Base-by-base conservation (phyloP, 2,797 vertebrate genomes). In the Peromyscus eremicus region DNA sequence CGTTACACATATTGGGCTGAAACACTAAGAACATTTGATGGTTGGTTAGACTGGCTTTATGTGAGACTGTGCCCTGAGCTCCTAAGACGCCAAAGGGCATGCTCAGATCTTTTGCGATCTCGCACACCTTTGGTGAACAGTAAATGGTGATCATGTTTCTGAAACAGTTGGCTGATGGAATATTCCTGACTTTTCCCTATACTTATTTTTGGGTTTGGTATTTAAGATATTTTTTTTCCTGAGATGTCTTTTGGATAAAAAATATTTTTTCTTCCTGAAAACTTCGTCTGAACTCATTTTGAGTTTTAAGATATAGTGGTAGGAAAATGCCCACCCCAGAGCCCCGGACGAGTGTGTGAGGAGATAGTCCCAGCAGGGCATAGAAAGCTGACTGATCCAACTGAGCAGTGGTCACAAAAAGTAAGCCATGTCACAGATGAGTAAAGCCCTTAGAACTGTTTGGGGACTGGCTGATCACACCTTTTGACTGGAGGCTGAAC, bases 161-260 rank as follows among this genome's bases (percentile, higher is more conserved):
- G 66, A 88, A 95, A 95, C 6, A 81, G 32, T 52, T 80, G 87
- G 80, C n/a, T 49, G 6, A 40, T 29, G 7, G 70, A 87, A 66
- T 85, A 80, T 96, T 87, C 46, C 40, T 95, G 70, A 97, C 94
- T 94, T 95, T 93, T 43, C n/a, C 11, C 34, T 80, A 62, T 4
- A 19, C 77, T 97, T 95, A 91, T 46, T 95, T 97, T 96, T 89
- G 25, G 43, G 62, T 92, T 93, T 96, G 92, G 29, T 79, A 64
- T 92, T 90, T 27, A 77, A 95, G 90, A 79, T 80, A 85, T 60
- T 94, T 95, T 60, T 94, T 95, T 79, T 92, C 83, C 85, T 70
- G 64, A 93, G 75, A 91, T 95, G 66, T 79, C n/a, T 95, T 92
- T 60, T 40, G 52, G 52, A 97, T 87, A 92, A 96, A 96, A 70